Evolutionary conservation across 2,113 vertebrate species (phyloP).

Genomic region (Hippocampus barbouri): DNA sequence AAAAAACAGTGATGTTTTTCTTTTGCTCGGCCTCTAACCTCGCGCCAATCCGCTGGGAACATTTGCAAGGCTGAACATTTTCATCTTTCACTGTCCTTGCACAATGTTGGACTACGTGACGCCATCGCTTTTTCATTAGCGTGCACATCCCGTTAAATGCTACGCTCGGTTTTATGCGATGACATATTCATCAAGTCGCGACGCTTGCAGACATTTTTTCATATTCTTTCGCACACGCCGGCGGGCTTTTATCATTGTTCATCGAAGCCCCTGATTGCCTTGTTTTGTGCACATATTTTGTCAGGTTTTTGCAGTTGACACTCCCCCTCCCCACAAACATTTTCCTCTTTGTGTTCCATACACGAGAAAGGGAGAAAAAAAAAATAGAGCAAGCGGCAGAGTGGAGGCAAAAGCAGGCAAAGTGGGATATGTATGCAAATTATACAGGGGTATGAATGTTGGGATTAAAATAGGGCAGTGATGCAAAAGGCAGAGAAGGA

Average conservation of each 20-base stretch:
- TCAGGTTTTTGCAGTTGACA: neutral
- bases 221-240: neutral
- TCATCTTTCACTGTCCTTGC: neutral
- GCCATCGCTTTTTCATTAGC: neutral
- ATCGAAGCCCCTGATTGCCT: slow-evolving; percentile 4
- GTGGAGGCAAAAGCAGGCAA: neutral
- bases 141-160: neutral
- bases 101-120: neutral
- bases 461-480: neutral
- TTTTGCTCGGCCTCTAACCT: neutral
- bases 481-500: slow-evolving; percentile 3
- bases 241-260: slow-evolving; percentile 9
- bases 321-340: neutral
- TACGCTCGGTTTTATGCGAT: neutral
- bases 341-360: neutral
- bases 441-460: neutral
- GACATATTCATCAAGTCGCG: neutral
- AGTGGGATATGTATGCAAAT: neutral
- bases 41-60: neutral
- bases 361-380: neutral
- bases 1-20: neutral
- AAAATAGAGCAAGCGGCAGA: neutral
- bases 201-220: neutral
- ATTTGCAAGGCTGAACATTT: neutral
- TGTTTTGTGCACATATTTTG: neutral